Evolutionary conservation across 1,140 invertebrate genomes (phyloP).

Genomic region (Trinorchestia longiramus): DNA sequence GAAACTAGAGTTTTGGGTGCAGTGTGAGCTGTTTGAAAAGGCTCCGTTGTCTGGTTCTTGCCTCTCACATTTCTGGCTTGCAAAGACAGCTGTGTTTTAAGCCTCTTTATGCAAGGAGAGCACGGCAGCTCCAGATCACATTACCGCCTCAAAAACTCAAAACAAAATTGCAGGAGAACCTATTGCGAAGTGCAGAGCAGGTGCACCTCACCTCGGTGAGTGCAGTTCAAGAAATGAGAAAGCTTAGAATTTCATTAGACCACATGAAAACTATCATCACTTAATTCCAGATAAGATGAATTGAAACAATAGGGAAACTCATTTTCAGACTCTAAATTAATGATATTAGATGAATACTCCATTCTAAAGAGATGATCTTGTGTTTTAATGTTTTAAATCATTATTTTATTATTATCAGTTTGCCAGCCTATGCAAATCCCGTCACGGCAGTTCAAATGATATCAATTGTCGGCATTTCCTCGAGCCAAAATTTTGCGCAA

Average conservation of each 20-base stretch:
- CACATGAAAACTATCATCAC: too few relatives aligned
- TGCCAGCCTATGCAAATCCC: too few relatives aligned
- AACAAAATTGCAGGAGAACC: not conserved
- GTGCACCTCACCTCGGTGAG: not conserved
- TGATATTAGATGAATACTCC: too few relatives aligned
- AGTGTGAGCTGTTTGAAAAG: not conserved
- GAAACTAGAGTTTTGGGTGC: not conserved
- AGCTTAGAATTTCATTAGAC: too few relatives aligned
- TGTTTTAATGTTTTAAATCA: too few relatives aligned
- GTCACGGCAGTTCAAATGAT: too few relatives aligned
- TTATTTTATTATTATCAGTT: too few relatives aligned
- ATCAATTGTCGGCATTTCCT: not conserved
- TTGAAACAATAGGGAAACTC: too few relatives aligned
- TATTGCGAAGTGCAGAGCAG: not conserved
- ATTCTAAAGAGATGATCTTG: too few relatives aligned
- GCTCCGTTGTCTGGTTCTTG: not conserved
- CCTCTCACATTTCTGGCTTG: not conserved
- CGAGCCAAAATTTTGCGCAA: not conserved
- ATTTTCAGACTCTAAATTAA: too few relatives aligned
- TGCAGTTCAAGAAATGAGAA: not conserved
- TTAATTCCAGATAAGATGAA: too few relatives aligned
- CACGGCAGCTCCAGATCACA: not conserved
- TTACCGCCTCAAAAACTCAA: not conserved
- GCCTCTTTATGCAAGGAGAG: not conserved
- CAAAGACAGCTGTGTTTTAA: not conserved